phyloP scores from a whole-genome alignment of 2,888 invertebrate species.

The Orthonevra nobilis region DNA sequence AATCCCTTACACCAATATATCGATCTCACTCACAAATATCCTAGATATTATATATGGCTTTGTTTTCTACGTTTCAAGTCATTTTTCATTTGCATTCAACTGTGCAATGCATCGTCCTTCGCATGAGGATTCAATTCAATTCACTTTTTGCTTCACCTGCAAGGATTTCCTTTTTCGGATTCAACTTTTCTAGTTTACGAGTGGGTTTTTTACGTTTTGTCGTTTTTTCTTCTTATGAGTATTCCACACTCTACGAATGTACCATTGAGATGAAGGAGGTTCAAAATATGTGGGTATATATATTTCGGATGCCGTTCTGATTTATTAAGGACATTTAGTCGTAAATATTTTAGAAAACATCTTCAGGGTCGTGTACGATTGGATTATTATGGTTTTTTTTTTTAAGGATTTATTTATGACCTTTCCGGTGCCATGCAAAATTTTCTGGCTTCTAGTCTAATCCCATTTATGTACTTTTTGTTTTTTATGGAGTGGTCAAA shows the following conservation, averaged over 20 bases:
- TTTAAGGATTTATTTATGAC: too few relatives aligned
- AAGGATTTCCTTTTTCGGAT: slow-evolving; percentile 7
- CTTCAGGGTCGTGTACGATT: too few relatives aligned
- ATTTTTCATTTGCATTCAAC: slow-evolving; percentile 43
- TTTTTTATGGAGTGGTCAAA: too few relatives aligned
- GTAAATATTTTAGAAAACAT: slow-evolving; percentile 17
- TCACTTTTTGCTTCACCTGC: slow-evolving; percentile 13
- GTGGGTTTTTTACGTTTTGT: background rate
- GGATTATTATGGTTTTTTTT: too few relatives aligned
- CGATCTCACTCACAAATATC: too few relatives aligned
- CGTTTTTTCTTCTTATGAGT: background rate
- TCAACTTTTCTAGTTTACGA: slow-evolving; percentile 1
- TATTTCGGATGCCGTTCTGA: slow-evolving; percentile 5
- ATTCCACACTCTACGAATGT: background rate
- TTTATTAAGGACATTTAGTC: slow-evolving; percentile 31
- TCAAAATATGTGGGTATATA: too few relatives aligned
- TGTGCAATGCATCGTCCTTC: slow-evolving; percentile 25
- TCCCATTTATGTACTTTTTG: too few relatives aligned
- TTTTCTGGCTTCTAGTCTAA: too few relatives aligned
- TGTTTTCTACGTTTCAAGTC: slow-evolving; percentile 52
- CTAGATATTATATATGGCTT: slow-evolving; percentile 38
- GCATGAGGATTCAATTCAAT: slow-evolving; percentile 37
- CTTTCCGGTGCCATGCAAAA: too few relatives aligned
- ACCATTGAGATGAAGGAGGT: slow-evolving; percentile 14
- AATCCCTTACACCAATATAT: too few relatives aligned